These are phyloP conservation scores for Oxystoma pomonae DNA, from an alignment of 2,888 invertebrate species.

Conservation along the genomic window DNA sequence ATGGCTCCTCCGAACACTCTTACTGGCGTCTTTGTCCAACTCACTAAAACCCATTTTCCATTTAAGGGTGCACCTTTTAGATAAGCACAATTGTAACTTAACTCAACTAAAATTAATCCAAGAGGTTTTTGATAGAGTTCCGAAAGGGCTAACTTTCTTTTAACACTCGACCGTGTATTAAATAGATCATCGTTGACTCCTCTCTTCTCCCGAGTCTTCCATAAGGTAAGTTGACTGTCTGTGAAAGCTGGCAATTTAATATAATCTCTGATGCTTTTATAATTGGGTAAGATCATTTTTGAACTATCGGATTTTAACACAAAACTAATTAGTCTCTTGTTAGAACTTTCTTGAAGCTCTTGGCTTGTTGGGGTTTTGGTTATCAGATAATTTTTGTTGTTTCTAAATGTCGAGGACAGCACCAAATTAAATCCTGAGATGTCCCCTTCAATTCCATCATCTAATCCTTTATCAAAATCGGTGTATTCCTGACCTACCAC, in stretches of 20 bases:
- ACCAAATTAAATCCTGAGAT: conserved; percentile 64
- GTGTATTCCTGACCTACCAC: conserved; percentile 68
- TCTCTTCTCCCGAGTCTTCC: no score
- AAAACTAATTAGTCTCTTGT: neutral
- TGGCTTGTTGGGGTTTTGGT: neutral
- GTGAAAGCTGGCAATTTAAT: neutral
- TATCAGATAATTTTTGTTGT: neutral
- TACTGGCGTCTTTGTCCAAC: conserved; percentile 65
- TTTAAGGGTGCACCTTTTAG: conserved; percentile 51
- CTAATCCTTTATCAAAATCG: conserved; percentile 59
- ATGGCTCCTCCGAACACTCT: conserved; percentile 64
- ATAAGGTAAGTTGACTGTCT: neutral
- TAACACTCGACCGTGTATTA: neutral
- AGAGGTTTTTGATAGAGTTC: conserved; percentile 36
- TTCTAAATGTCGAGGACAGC: conserved; percentile 53
- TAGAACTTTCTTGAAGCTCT: neutral
- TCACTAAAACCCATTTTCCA: conserved; percentile 52
- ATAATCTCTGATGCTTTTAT: neutral
- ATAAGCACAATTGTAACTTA: conserved; percentile 48
- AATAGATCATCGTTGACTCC: neutral
- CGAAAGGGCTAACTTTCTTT: neutral
- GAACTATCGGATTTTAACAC: no score
- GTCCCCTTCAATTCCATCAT: conserved; percentile 66
- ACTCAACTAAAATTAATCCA: conserved; percentile 48
- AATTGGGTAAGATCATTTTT: neutral